Evolutionary conservation across 2,113 vertebrate genomes (phyloP).

Genomic region (Sylvia atricapilla): DNA sequence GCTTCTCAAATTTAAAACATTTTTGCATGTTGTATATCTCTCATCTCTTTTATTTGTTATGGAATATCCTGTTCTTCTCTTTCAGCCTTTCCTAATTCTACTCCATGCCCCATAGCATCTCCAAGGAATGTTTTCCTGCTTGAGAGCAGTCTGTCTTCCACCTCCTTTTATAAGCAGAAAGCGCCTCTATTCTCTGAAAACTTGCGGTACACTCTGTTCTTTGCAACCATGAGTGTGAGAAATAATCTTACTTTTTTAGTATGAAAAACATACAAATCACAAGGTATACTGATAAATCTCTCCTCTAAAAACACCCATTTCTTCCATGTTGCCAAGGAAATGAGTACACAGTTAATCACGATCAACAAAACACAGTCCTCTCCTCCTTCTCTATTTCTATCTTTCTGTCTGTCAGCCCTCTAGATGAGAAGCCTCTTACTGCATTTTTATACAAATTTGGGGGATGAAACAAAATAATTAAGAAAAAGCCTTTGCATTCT

Average conservation of each 20-base stretch:
- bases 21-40: not conserved
- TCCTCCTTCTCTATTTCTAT: not conserved
- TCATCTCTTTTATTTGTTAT: not conserved
- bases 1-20: not conserved
- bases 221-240: not conserved
- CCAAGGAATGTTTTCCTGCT: not conserved
- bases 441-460: not conserved
- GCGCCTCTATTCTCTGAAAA: not conserved
- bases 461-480: not conserved
- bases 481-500: not conserved
- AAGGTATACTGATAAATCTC: not conserved
- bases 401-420: not conserved
- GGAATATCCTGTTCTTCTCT: not conserved
- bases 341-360: constrained; percentile 43
- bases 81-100: not conserved
- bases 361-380: not conserved
- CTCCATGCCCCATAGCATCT: not conserved
- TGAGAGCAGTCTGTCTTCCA: not conserved
- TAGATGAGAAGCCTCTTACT: not conserved
- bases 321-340: constrained; percentile 43
- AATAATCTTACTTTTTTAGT: not conserved
- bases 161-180: not conserved
- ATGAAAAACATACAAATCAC: not conserved
- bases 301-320: not conserved
- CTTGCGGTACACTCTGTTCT: not conserved